Evolutionary conservation across 2,113 vertebrate species (phyloP).

Genomic region (Conger conger): DNA sequence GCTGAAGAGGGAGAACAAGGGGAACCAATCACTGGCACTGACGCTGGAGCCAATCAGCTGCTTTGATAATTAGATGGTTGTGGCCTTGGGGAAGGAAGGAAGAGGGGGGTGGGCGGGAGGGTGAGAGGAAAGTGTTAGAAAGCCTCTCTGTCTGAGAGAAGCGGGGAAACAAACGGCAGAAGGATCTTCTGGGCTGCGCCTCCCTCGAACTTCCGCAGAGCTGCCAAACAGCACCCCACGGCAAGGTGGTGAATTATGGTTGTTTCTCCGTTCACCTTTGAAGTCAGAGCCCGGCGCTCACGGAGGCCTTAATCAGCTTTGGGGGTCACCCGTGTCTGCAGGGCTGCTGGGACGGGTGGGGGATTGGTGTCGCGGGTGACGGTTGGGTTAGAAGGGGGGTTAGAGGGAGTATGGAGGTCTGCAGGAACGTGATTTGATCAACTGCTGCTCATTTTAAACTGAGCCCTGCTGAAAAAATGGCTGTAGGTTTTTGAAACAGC

Average conservation of each 20-base stretch:
- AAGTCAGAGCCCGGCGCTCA: slow-evolving; percentile 28
- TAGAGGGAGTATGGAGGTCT: neutral
- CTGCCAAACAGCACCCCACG: neutral
- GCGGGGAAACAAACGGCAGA: neutral
- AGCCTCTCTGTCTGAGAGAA: neutral
- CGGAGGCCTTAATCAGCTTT: slow-evolving; percentile 22
- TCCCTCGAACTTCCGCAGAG: neutral
- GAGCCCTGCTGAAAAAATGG: no score
- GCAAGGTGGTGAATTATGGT: neutral
- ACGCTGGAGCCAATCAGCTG: neutral
- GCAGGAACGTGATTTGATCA: neutral
- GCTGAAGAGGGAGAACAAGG: neutral
- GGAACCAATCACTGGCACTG: neutral
- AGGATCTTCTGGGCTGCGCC: neutral
- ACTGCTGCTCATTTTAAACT: neutral
- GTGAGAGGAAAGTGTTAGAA: neutral
- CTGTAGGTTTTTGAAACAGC: no score
- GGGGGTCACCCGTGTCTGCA: slow-evolving; percentile 23
- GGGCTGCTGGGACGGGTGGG: neutral
- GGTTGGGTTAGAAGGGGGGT: neutral
- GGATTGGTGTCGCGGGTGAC: neutral
- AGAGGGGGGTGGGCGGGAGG: neutral
- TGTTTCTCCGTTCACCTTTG: slow-evolving; percentile 24
- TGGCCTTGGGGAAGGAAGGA: neutral
- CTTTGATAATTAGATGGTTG: slow-evolving; percentile 7